Percentiles rank a stretch among this genome's conserved stretches.
phyloP scores from a whole-genome alignment of 1,140 invertebrate genomes.

The Lepidurus apus region DNA sequence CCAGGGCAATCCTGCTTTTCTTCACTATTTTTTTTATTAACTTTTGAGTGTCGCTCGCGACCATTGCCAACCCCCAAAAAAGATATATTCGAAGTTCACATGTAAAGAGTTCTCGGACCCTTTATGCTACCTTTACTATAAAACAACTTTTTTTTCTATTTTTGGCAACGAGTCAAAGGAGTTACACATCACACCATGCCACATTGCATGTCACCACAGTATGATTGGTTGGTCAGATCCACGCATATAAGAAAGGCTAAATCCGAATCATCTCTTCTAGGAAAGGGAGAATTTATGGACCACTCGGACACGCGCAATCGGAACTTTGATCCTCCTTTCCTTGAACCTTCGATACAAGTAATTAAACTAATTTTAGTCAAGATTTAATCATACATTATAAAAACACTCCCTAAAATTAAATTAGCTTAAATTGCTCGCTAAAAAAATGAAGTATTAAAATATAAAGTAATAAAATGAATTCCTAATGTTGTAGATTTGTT shows the following conservation, averaged over 20 bases:
- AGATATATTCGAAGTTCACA: not conserved
- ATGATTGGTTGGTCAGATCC: constrained; percentile 17
- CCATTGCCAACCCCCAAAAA: not conserved
- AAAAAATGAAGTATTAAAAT: too few relatives aligned
- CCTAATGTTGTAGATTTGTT: too few relatives aligned
- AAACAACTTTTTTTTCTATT: not conserved
- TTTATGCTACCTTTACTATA: not conserved
- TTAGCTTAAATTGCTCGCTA: too few relatives aligned
- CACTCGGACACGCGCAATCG: not conserved
- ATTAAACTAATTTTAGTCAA: not conserved
- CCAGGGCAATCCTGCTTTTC: not conserved
- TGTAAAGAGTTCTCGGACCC: constrained; percentile 4
- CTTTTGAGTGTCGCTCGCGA: not conserved
- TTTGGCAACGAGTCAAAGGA: not conserved
- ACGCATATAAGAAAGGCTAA: not conserved
- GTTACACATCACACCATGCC: not conserved
- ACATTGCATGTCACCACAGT: not conserved
- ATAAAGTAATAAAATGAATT: too few relatives aligned
- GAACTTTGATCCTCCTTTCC: not conserved
- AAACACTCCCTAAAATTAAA: not conserved
- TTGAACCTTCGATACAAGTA: not conserved
- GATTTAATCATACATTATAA: not conserved
- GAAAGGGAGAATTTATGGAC: not conserved
- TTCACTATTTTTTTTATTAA: not conserved
- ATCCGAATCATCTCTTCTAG: constrained; percentile 8